A percentile compares a stretch with the other conserved stretches of the same genome.
phyloP scores from a whole-genome alignment of 2,888 invertebrate species.

The Yponomeuta malinellus region DNA sequence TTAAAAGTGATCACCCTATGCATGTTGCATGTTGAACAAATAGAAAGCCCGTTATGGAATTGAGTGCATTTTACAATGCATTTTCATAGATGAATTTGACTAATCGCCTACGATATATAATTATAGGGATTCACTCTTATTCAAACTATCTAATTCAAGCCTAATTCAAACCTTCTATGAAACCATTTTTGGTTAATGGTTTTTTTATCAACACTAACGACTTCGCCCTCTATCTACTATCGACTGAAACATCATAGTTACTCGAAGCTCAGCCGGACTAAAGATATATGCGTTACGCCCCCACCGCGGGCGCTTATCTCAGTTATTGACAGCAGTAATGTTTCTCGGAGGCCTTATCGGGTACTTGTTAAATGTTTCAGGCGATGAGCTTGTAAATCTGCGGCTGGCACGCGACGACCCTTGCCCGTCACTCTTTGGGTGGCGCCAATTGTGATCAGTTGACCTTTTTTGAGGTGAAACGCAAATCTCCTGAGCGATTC shows the following conservation, averaged over 20 bases:
- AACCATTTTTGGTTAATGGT: not conserved
- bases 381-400: conserved; percentile 1
- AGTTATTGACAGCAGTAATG: conserved; percentile 1
- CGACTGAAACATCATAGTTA: not conserved
- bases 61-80: too few species aligned
- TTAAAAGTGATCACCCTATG: too few species aligned
- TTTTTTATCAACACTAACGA: not conserved
- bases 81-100: too few species aligned
- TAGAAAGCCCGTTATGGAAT: too few species aligned
- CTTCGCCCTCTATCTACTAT: not conserved
- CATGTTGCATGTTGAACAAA: too few species aligned
- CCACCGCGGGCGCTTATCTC: not conserved
- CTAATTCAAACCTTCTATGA: not conserved
- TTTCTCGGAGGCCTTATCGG: conserved; percentile 4
- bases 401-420: conserved; percentile 2
- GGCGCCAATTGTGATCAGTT: too few species aligned
- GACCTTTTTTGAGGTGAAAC: too few species aligned
- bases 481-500: too few species aligned
- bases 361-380: conserved; percentile 9
- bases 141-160: too few species aligned
- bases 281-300: not conserved
- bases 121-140: too few species aligned
- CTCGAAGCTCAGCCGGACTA: not conserved
- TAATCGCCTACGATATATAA: too few species aligned
- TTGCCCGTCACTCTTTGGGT: not conserved